Evolutionary conservation across 2,113 vertebrate species (phyloP).

Genomic region (Microtus pennsylvanicus): DNA sequence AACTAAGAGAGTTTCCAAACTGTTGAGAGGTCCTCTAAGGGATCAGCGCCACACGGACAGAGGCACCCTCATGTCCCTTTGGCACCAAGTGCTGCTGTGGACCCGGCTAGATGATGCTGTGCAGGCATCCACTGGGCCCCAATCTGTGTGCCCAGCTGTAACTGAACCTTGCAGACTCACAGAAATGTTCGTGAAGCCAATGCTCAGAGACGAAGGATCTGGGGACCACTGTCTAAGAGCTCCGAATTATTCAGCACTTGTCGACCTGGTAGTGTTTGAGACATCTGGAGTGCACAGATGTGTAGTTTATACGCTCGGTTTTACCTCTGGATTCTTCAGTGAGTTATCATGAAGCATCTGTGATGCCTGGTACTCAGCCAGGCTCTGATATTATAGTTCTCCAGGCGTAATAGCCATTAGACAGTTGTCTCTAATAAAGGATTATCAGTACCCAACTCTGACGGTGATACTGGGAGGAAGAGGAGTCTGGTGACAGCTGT

Average conservation of each 20-base stretch:
- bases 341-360: neutral
- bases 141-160: neutral
- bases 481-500: neutral
- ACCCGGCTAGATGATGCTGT: neutral
- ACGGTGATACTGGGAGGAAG: neutral
- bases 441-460: neutral
- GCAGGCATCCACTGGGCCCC: neutral
- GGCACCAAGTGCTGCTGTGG: neutral
- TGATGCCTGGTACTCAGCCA: neutral
- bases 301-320: neutral
- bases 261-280: neutral
- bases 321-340: neutral
- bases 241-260: slow-evolving; percentile 5
- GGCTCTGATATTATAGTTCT: neutral
- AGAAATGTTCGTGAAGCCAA: neutral
- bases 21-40: neutral
- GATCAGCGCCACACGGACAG: neutral
- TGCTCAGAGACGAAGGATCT: neutral
- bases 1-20: neutral
- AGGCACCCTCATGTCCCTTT: neutral
- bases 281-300: neutral
- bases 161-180: neutral
- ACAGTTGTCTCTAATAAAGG: neutral
- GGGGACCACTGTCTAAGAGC: neutral
- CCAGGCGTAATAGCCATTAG: neutral